Evolutionary conservation across 35 echinoderm and acorn worm species (phyloP).

Genomic region (Ptychodera flava): DNA sequence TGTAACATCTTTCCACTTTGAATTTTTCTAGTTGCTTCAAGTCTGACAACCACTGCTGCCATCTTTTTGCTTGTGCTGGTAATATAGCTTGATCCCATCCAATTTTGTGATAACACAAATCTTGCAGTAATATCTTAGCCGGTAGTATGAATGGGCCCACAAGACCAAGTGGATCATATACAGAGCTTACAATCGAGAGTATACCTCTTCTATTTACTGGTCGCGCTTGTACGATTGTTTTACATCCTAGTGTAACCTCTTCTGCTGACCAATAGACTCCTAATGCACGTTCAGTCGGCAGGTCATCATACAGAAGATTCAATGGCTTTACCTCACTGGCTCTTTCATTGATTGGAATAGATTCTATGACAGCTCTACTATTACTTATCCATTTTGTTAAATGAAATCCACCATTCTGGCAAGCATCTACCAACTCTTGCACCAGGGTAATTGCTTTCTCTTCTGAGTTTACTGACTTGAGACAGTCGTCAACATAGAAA

Average conservation of each 20-base stretch:
- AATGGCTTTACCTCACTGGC: conserved; percentile 35
- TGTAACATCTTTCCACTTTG: conserved; percentile 34
- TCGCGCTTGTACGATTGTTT: conserved; percentile 9
- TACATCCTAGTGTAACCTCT: conserved; percentile 34
- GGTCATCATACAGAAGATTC: conserved; percentile 27
- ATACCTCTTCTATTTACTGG: conserved; percentile 32
- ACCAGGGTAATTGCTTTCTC: conserved; percentile 22
- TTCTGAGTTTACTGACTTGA: conserved; percentile 21
- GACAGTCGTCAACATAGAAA: conserved; percentile 57
- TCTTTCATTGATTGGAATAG: conserved; percentile 34
- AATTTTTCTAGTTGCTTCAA: conserved; percentile 24
- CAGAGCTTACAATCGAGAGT: conserved; percentile 26
- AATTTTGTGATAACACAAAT: conserved; percentile 17
- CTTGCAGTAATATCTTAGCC: conserved; percentile 12
- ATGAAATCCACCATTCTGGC: conserved; percentile 49
- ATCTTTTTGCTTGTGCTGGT: not conserved
- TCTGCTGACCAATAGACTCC: conserved; percentile 59
- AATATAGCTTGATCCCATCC: conserved; percentile 31
- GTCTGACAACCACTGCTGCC: conserved; percentile 11
- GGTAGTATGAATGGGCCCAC: conserved; percentile 30
- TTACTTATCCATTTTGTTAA: conserved; percentile 69
- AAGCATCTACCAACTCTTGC: conserved; percentile 15
- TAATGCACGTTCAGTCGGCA: conserved; percentile 53
- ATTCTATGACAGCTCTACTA: conserved; percentile 33
- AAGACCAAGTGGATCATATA: conserved; percentile 43